Conservation (phyloP, 1,140 invertebrate species). For the Drosophila seguyi region DNA sequence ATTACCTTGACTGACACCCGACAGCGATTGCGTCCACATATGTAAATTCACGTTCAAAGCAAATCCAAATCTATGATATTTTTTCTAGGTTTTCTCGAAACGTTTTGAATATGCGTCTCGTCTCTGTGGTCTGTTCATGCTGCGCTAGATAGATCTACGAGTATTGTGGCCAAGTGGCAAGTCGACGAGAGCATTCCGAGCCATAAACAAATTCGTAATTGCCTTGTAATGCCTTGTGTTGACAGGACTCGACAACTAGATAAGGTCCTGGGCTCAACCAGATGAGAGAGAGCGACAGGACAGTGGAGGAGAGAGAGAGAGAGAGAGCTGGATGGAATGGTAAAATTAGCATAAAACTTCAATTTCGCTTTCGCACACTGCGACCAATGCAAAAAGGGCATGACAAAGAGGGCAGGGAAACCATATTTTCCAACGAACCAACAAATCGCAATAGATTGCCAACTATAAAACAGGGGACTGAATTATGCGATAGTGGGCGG, state of each 20-base stretch:
- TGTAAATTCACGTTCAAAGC: slow-evolving; percentile 1
- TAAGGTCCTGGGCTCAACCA: slow-evolving; percentile 53
- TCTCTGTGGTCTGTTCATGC: background rate
- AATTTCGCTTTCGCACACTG: slow-evolving; percentile 68
- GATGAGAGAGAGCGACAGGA: slow-evolving; percentile 19
- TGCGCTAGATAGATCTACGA: slow-evolving; percentile 25
- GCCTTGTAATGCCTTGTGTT: slow-evolving; percentile 80
- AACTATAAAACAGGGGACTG: slow-evolving; percentile 61
- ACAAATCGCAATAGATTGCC: slow-evolving; percentile 76
- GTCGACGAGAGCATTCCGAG: slow-evolving; percentile 46
- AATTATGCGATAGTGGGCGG: slow-evolving; percentile 17
- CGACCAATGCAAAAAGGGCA: slow-evolving; percentile 42
- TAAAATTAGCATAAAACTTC: slow-evolving; percentile 81
- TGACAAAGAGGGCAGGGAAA: slow-evolving; percentile 22
- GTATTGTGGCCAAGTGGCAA: slow-evolving; percentile 41
- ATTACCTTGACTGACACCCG: background rate
- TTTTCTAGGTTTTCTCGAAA: background rate
- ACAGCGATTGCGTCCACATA: slow-evolving; percentile 1
- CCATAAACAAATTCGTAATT: slow-evolving; percentile 82
- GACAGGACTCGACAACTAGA: slow-evolving; percentile 75
- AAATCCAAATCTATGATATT: slow-evolving; percentile 2
- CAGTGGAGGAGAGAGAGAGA: background rate
- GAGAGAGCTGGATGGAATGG: slow-evolving; percentile 23
- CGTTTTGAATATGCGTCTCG: background rate
- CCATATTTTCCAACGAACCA: slow-evolving; percentile 59